Evolutionary conservation across 2,113 vertebrate genomes (phyloP).

Genomic region (Uria lomvia): DNA sequence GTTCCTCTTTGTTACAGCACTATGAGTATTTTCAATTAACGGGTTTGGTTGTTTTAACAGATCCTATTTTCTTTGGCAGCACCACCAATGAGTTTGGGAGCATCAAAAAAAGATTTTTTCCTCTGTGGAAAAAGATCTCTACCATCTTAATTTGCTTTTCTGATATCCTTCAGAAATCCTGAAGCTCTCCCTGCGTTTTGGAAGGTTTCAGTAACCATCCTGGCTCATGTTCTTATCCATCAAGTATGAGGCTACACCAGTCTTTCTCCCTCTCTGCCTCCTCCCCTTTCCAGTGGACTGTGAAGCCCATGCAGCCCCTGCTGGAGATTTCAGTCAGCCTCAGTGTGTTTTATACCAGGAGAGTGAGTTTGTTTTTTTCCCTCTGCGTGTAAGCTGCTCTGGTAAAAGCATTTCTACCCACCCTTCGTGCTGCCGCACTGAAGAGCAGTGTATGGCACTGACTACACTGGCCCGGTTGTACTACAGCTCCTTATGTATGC

Average conservation of each 20-base stretch:
- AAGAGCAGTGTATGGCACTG: rapidly evolving
- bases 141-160: background rate
- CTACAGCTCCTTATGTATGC: background rate
- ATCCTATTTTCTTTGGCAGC: background rate
- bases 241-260: background rate
- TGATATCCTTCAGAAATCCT: background rate
- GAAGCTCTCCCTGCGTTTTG: background rate
- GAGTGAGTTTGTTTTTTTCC: background rate
- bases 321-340: background rate
- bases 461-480: background rate
- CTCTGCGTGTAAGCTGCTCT: background rate
- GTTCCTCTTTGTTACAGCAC: background rate
- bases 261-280: background rate
- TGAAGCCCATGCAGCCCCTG: background rate
- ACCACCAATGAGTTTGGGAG: background rate
- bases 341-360: background rate
- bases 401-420: background rate
- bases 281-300: background rate
- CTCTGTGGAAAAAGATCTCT: background rate
- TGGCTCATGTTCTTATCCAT: background rate
- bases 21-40: background rate
- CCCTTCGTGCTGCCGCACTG: rapidly evolving
- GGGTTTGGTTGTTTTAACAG: background rate
- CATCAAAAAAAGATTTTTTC: background rate
- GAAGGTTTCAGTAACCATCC: background rate